Conservation (phyloP, 2,888 invertebrate species). For the Lacanobia wlatinum region DNA sequence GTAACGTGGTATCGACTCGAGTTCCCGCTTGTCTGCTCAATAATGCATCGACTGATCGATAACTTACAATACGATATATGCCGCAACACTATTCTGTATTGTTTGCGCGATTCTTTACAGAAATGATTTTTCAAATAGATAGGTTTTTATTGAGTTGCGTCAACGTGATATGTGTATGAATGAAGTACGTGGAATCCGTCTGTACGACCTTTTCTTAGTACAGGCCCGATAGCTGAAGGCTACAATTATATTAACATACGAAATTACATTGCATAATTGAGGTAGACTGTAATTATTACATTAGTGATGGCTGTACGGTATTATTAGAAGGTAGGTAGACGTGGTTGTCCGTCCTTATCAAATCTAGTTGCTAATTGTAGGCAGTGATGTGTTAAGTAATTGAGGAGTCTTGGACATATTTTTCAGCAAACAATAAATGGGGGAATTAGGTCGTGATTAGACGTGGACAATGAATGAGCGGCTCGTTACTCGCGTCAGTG, state of each 20-base stretch:
- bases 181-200: conserved; percentile 8
- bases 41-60: conserved; percentile 88
- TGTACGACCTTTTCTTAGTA: conserved; percentile 15
- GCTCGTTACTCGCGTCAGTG: conserved; percentile 19
- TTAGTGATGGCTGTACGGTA: conserved; percentile 17
- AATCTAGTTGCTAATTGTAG: conserved; percentile 35
- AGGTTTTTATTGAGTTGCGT: conserved; percentile 41
- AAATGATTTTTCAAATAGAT: conserved; percentile 63
- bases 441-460: conserved; percentile 53
- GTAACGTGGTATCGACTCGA: conserved; percentile 72
- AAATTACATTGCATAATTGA: conserved; percentile 30
- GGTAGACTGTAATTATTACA: conserved; percentile 39
- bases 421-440: conserved; percentile 25
- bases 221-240: conserved; percentile 18
- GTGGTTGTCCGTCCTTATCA: conserved; percentile 30
- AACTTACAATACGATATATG: conserved; percentile 72
- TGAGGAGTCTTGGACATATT: conserved; percentile 12
- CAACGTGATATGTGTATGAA: conserved; percentile 38
- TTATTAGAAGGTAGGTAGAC: conserved; percentile 28
- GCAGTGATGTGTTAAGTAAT: conserved; percentile 39
- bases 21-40: conserved; percentile 80
- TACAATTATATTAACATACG: conserved; percentile 44
- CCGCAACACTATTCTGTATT: conserved; percentile 77
- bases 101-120: conserved; percentile 68
- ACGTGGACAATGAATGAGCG: conserved; percentile 36